Base-by-base conservation (phyloP, 2,888 invertebrate species). In the Chorisops tibialis region DNA sequence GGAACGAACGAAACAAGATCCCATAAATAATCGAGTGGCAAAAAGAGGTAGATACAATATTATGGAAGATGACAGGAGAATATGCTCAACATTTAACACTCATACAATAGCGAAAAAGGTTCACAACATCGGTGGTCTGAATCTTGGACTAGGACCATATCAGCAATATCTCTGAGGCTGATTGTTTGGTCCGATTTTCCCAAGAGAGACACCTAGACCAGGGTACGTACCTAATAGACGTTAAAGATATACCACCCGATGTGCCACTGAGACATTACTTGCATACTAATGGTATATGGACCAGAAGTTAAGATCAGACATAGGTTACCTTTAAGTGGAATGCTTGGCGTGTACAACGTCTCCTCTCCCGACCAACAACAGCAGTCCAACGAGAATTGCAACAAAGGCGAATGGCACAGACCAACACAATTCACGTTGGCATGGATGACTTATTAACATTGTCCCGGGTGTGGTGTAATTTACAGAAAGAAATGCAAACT, bases 401-500 rank as follows among this genome's bases (percentile, higher is more conserved):
- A 61, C 61, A 61, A 61, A 61, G 30, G 61, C 60, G 51, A 61
- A 61, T 61, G 61, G 61, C 61, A 61, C 45, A 41, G 18, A 48
- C 48, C 50, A 47, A 16, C 30, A 50, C 60, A 30, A 18, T 39
- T 45, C 39, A 14, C 5, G 38, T 21, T 52, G 45, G 45, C 39
- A 45, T 4, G 52, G 61, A 61, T 61, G 61, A 61, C 61, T 61
- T 61, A 61, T 61, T 61, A 61, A 61, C 61, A 51, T 61, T 61
- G 47, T 61, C 61, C 52, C 61, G 45, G 30, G 45, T 52, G 61
- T 61, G 61, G 61, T 61, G 61, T 61, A 52, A 61, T 61, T 61
- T 61, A 61, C 52, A 61, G 61, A 61, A 49, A 51, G 52, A 61
- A 61, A 51, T 52, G 52, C 51, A 52, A 45, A 61, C 61, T 61